Conservation (phyloP, 2,888 invertebrate genomes). For the Drosophila hamatofila region DNA sequence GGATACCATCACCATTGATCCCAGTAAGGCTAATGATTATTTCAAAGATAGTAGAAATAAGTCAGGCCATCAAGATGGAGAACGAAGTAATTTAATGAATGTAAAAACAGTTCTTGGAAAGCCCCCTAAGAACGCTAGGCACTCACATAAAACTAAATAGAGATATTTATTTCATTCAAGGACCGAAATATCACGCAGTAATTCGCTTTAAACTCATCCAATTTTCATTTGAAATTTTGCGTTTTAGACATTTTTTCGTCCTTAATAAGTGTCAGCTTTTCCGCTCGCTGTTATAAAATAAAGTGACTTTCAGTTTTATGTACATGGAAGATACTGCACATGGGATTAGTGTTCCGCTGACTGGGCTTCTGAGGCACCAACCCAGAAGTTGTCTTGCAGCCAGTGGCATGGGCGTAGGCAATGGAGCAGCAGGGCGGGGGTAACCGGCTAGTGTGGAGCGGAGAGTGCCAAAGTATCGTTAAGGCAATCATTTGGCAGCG, state of each 20-base stretch:
- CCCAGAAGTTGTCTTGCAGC: slow-evolving; percentile 19
- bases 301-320: slow-evolving; percentile 69
- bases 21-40: background rate
- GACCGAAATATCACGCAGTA: background rate
- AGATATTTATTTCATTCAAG: background rate
- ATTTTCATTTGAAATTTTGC: slow-evolving; percentile 9
- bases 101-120: background rate
- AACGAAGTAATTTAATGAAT: background rate
- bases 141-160: background rate
- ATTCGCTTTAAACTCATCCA: slow-evolving; percentile 15
- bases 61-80: background rate
- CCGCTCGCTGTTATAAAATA: slow-evolving; percentile 61
- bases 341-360: slow-evolving; percentile 57
- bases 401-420: slow-evolving; percentile 1
- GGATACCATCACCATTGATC: background rate
- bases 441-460: too few species aligned
- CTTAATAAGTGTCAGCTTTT: slow-evolving; percentile 50
- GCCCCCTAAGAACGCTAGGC: background rate
- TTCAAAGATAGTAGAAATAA: background rate
- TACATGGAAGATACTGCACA: slow-evolving; percentile 46
- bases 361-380: slow-evolving; percentile 11
- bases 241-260: slow-evolving; percentile 11
- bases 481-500: slow-evolving; percentile 75
- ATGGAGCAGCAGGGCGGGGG: too few species aligned
- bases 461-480: slow-evolving; percentile 19